Evolutionary conservation across 2,888 invertebrate species (phyloP).

Genomic region (Pyrrhia umbra): DNA sequence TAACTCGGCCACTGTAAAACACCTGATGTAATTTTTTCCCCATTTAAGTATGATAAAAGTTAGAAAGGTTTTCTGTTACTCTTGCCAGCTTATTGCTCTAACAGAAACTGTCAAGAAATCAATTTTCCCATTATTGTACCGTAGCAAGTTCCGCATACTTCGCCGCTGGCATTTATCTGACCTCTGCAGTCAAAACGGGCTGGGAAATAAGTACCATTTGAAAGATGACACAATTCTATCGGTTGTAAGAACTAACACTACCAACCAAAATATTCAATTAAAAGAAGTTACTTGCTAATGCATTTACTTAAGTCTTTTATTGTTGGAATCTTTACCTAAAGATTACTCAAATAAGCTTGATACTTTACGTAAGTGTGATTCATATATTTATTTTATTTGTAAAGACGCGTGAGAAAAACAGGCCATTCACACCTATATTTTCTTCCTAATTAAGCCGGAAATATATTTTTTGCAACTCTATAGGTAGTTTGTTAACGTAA

Average conservation of each 20-base stretch:
- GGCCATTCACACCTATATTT: not conserved
- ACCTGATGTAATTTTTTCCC: too few species aligned
- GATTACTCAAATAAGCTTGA: not conserved
- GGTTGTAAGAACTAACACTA: conserved; percentile 41
- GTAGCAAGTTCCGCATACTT: conserved; percentile 72
- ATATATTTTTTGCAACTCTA: not conserved
- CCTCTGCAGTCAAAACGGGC: conserved; percentile 69
- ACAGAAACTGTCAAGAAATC: conserved; percentile 47
- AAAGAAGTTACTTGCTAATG: not conserved
- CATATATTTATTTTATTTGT: not conserved
- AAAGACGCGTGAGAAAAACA: not conserved
- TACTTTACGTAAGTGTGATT: not conserved
- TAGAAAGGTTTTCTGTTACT: not conserved
- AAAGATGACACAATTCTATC: conserved; percentile 75
- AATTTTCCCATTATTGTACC: conserved; percentile 49
- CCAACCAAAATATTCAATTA: conserved; percentile 16
- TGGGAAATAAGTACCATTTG: conserved; percentile 81
- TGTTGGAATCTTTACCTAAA: not conserved
- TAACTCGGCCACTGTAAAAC: too few species aligned
- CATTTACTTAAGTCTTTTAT: not conserved
- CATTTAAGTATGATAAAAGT: too few species aligned
- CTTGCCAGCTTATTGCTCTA: conserved; percentile 17
- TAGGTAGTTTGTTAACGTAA: not conserved
- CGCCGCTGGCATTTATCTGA: conserved; percentile 78
- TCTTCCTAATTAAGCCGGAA: not conserved